phyloP scores from a whole-genome alignment of 2,888 invertebrate species.

The Tethea ocularis region DNA sequence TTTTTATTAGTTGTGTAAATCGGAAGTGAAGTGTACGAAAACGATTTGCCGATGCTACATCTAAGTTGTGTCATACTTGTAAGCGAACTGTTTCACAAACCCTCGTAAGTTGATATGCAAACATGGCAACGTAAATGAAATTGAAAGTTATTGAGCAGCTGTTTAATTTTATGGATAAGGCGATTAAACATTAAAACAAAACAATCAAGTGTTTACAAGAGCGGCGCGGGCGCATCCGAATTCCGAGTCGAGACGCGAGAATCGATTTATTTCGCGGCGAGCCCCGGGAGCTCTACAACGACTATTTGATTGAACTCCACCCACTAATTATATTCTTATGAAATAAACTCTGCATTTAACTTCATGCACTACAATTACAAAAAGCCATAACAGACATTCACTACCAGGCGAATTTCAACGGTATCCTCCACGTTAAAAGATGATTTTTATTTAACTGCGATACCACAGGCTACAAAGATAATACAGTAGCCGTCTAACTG shows the following conservation, averaged over 20 bases:
- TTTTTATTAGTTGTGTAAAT: too few species aligned
- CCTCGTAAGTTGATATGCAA: background rate
- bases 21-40: too few species aligned
- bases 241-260: constrained; percentile 32
- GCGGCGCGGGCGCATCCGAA: constrained; percentile 20
- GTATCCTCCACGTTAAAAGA: too few species aligned
- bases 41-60: too few species aligned
- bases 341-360: constrained; percentile 79
- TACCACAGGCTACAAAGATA: constrained; percentile 16
- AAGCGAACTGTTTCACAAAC: background rate
- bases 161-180: background rate
- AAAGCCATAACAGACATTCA: constrained; percentile 17
- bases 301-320: constrained; percentile 79
- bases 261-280: constrained; percentile 55
- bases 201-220: background rate
- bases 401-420: background rate
- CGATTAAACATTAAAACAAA: constrained; percentile 2
- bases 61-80: too few species aligned
- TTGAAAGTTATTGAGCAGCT: background rate
- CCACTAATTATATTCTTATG: constrained; percentile 83
- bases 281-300: constrained; percentile 50
- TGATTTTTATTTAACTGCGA: background rate
- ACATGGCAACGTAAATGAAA: constrained; percentile 2
- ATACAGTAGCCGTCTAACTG: constrained; percentile 28
- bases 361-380: constrained; percentile 22